phyloP scores from a whole-genome alignment of 2,888 invertebrate genomes.

The Tenthredo mesomela region DNA sequence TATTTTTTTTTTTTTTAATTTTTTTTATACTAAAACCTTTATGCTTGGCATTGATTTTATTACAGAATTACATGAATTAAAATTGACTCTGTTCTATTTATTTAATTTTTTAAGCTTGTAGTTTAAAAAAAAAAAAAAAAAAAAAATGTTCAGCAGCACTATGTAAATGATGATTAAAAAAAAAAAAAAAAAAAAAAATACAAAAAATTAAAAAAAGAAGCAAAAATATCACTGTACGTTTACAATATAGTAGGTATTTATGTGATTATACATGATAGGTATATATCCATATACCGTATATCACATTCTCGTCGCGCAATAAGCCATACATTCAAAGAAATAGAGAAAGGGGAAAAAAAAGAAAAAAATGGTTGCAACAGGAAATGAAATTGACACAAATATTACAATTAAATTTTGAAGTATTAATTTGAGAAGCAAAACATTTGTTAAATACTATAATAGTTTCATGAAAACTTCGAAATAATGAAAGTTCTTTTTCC shows the following conservation, averaged over 20 bases:
- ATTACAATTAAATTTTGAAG: neutral
- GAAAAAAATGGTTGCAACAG: neutral
- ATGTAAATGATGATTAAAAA: conserved; percentile 17
- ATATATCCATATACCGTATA: neutral
- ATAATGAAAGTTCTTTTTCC: neutral
- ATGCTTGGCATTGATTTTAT: conserved; percentile 19
- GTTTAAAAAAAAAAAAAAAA: neutral
- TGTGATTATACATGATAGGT: neutral
- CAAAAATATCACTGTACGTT: conserved; percentile 29
- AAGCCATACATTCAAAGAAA: neutral
- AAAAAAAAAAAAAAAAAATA: neutral
- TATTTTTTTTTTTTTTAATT: neutral
- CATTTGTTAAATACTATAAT: neutral
- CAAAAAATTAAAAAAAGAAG: neutral
- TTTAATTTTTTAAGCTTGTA: conserved; percentile 26
- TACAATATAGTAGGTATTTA: neutral
- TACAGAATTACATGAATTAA: neutral
- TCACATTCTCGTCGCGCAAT: conserved; percentile 13
- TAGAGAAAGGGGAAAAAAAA: neutral
- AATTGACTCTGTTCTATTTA: conserved; percentile 17
- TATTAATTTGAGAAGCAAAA: neutral
- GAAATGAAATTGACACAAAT: neutral
- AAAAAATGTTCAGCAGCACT: neutral
- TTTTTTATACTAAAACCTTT: neutral
- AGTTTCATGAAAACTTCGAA: neutral